These are phyloP conservation scores for Cremastinae sp. DNA, from an alignment of 2,888 invertebrate genomes.

Conservation along the genomic window DNA sequence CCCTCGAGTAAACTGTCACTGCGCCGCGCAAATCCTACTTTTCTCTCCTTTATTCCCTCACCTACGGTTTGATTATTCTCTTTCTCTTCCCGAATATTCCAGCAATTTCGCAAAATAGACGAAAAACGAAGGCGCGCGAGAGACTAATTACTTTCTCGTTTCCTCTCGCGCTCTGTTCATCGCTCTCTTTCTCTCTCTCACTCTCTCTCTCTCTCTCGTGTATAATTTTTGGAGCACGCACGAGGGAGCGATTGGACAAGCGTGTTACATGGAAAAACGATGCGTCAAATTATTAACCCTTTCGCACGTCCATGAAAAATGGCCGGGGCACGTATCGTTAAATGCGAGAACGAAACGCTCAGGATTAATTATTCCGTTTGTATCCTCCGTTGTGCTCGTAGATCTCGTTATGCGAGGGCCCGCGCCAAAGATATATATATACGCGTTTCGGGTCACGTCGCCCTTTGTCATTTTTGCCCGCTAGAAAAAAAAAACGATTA, in stretches of 20 bases:
- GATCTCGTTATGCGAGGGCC: neutral
- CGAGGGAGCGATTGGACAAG: neutral
- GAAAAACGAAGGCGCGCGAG: neutral
- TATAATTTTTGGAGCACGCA: neutral
- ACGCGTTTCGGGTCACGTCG: conserved; percentile 19
- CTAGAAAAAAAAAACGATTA: conserved; percentile 25
- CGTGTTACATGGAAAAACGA: conserved; percentile 1
- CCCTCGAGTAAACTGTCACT: conserved; percentile 31
- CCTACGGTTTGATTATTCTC: neutral
- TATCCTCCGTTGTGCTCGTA: neutral
- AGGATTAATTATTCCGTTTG: conserved; percentile 33
- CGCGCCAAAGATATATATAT: neutral
- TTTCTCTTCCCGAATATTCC: neutral
- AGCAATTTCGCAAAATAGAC: neutral
- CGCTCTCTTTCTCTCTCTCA: no score
- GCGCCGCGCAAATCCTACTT: neutral
- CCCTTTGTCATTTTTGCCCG: conserved; percentile 1
- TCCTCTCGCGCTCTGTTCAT: no score
- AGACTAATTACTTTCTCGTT: conserved; percentile 33
- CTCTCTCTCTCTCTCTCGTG: conserved; percentile 20
- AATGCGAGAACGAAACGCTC: neutral
- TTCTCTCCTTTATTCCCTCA: conserved; percentile 1
- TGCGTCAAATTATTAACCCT: conserved; percentile 4
- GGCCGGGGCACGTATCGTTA: neutral
- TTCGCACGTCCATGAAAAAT: neutral